A percentile compares a stretch with the other conserved stretches of the same genome.
Conservation (phyloP, 2,797 vertebrate species). For the Parauchenoglanis ngamensis region DNA sequence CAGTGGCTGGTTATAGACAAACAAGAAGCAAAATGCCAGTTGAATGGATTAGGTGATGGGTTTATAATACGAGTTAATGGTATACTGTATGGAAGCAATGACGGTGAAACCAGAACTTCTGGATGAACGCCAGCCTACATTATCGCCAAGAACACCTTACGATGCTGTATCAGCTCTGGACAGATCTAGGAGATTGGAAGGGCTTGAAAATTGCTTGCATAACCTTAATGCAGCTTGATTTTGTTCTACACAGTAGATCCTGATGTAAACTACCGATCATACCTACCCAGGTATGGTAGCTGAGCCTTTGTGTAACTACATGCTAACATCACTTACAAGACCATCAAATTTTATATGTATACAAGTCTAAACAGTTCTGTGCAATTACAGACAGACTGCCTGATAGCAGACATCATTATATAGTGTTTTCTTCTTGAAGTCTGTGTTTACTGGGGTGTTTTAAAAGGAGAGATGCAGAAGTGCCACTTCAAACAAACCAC, state of each 20-base stretch:
- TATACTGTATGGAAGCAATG: not conserved
- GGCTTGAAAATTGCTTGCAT: no score
- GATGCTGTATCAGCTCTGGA: not conserved
- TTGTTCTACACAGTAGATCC: not conserved
- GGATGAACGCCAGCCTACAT: not conserved
- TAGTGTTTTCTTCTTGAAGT: not conserved
- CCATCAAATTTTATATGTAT: not conserved
- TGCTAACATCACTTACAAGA: not conserved
- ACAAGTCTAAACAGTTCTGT: constrained; percentile 5
- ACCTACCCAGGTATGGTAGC: not conserved
- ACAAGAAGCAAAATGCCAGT: not conserved
- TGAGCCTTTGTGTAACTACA: not conserved
- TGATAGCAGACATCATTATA: constrained; percentile 1
- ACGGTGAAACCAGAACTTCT: not conserved
- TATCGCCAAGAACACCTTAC: not conserved
- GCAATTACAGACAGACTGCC: not conserved
- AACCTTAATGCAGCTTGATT: not conserved
- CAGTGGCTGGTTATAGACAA: not conserved
- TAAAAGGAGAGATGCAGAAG: not conserved
- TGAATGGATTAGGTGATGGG: not conserved
- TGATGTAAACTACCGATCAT: not conserved
- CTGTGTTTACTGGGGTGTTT: constrained; percentile 23
- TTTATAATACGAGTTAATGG: not conserved
- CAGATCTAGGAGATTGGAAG: not conserved
- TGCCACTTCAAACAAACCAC: constrained; percentile 28